These are phyloP conservation scores for Hoplias malabaricus DNA, from an alignment of 2,113 vertebrate genomes.

Conservation along the genomic window DNA sequence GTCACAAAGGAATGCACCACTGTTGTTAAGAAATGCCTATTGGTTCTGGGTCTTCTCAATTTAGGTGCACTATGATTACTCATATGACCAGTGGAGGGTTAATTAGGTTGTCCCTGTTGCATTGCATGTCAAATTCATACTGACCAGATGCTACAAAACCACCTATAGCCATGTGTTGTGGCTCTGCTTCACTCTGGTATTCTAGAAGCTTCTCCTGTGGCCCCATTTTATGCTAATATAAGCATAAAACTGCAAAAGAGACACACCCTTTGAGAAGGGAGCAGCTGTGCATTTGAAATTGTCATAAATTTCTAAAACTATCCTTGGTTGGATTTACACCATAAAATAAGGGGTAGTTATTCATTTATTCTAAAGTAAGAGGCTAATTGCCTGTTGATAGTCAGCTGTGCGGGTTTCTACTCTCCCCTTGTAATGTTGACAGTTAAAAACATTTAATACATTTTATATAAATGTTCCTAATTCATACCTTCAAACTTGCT, in stretches of 20 bases:
- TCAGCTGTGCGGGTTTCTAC: background rate
- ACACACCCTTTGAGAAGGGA: background rate
- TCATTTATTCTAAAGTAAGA: background rate
- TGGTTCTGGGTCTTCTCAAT: background rate
- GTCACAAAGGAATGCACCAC: too few species aligned
- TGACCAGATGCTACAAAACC: conserved; percentile 76
- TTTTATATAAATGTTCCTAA: background rate
- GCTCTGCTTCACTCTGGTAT: conserved; percentile 3
- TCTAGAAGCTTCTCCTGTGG: conserved; percentile 4
- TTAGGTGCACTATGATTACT: background rate
- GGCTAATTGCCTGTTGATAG: background rate
- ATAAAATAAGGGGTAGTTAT: background rate
- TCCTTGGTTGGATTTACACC: background rate
- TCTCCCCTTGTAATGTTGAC: background rate
- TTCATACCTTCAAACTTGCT: background rate
- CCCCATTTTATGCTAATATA: conserved; percentile 14
- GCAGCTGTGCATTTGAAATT: background rate
- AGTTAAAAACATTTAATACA: background rate
- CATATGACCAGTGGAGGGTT: conserved; percentile 50
- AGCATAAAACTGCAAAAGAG: background rate
- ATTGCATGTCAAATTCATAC: conserved; percentile 52
- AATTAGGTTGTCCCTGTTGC: conserved; percentile 57
- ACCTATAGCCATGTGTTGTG: conserved; percentile 60
- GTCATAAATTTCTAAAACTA: background rate
- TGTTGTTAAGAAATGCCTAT: background rate